Conservation (phyloP, 2,113 vertebrate genomes). For the Nymphicus hollandicus region DNA sequence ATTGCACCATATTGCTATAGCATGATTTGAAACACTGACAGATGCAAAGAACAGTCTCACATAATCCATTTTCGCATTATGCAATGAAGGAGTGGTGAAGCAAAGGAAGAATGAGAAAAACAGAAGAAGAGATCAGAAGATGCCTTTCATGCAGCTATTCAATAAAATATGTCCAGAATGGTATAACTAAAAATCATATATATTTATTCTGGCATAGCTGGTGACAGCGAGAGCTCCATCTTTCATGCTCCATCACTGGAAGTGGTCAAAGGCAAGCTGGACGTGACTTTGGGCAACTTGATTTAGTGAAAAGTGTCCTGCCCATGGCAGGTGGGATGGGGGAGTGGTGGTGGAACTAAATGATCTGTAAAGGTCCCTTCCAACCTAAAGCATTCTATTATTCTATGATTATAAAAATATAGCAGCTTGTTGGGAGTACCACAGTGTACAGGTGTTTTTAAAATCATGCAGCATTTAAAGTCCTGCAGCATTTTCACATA, state of each 20-base stretch:
- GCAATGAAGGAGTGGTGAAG: background rate
- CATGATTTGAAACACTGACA: background rate
- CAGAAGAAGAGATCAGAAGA: background rate
- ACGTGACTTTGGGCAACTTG: background rate
- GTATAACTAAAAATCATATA: background rate
- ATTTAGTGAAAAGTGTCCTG: background rate
- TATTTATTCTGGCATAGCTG: background rate
- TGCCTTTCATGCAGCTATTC: background rate
- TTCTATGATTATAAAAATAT: background rate
- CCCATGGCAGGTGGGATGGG: background rate
- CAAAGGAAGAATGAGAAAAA: background rate
- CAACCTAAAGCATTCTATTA: background rate
- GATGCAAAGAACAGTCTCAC: background rate
- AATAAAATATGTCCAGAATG: background rate
- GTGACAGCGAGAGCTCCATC: background rate
- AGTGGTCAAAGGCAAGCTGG: background rate
- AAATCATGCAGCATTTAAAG: background rate
- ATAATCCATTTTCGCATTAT: background rate
- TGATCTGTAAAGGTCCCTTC: background rate
- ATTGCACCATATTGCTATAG: background rate
- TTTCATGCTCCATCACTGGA: background rate
- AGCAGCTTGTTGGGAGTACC: background rate
- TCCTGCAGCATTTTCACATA: background rate
- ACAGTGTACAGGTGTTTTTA: background rate
- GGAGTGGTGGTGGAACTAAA: background rate